phyloP scores from a whole-genome alignment of 2,797 vertebrate genomes.

The Propithecus perrieri region DNA sequence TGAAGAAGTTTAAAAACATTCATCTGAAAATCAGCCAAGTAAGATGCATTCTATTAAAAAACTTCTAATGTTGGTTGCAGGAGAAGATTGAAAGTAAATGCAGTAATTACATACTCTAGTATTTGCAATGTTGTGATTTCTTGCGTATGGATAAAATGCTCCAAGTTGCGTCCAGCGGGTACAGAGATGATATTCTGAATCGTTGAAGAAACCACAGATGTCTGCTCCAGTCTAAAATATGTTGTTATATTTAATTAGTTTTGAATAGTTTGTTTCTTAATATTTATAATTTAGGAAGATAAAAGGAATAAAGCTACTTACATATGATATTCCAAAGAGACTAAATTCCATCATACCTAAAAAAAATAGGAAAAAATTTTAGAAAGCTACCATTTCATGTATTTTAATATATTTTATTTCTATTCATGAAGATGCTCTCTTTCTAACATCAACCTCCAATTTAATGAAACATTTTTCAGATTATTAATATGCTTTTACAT shows the following conservation, averaged over 20 bases:
- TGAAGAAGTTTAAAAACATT: background rate
- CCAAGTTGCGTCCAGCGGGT: constrained; percentile 96
- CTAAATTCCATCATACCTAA: constrained; percentile 98
- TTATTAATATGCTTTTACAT: background rate
- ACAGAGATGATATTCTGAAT: constrained; percentile 92
- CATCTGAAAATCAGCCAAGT: background rate
- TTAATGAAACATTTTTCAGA: background rate
- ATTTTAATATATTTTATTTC: constrained; percentile 14
- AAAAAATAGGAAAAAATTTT: constrained; percentile 52
- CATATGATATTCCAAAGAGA: constrained; percentile 96
- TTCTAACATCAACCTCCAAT: background rate
- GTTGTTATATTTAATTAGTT: constrained; percentile 49
- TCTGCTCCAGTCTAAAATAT: constrained; percentile 93
- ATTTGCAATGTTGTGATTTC: constrained; percentile 91
- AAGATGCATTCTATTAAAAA: background rate
- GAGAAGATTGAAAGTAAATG: background rate
- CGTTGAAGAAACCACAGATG: constrained; percentile 95
- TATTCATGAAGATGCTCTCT: background rate
- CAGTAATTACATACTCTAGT: constrained; percentile 63
- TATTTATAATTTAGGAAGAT: background rate
- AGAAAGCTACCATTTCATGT: background rate
- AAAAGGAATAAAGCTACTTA: constrained; percentile 83
- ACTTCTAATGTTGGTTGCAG: background rate
- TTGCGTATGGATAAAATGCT: constrained; percentile 95
- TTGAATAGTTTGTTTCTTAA: background rate